phyloP scores from a whole-genome alignment of 2,797 vertebrate species.

The Tapera naevia region DNA sequence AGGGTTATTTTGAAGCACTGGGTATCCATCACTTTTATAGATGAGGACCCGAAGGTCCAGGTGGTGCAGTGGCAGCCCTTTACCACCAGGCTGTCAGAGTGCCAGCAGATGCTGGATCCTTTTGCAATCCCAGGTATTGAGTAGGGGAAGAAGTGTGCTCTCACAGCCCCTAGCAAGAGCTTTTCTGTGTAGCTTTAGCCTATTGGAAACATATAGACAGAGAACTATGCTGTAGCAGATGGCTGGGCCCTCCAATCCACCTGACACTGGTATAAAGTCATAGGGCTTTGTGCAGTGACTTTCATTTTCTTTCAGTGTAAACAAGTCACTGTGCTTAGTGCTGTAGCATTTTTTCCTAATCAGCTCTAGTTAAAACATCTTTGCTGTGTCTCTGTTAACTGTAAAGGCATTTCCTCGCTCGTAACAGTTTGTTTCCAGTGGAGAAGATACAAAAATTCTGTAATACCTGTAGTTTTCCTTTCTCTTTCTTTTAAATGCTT shows the following conservation, averaged over 20 bases:
- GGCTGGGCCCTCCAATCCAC: background rate
- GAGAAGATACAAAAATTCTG: background rate
- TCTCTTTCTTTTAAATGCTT: background rate
- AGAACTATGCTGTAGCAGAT: background rate
- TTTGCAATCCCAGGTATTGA: background rate
- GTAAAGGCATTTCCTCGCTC: conserved; percentile 28
- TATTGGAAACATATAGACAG: background rate
- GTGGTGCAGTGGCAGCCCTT: rapidly evolving
- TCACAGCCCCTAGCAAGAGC: background rate
- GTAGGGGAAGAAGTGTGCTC: background rate
- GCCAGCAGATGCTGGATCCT: background rate
- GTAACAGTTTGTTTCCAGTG: background rate
- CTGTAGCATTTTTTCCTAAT: conserved; percentile 8
- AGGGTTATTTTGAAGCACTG: background rate
- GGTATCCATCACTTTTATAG: background rate
- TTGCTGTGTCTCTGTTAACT: background rate
- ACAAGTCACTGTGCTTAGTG: background rate
- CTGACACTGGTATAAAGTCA: background rate
- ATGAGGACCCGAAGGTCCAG: background rate
- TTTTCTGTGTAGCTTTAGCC: background rate
- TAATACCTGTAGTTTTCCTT: background rate
- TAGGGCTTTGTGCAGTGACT: background rate
- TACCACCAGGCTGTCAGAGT: background rate
- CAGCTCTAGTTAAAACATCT: background rate
- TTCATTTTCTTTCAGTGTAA: background rate